Evolutionary conservation across 2,113 vertebrate species (phyloP), one percentile per base, ranked within the genome.

Genomic region (Corythornis madagascariensis): DNA sequence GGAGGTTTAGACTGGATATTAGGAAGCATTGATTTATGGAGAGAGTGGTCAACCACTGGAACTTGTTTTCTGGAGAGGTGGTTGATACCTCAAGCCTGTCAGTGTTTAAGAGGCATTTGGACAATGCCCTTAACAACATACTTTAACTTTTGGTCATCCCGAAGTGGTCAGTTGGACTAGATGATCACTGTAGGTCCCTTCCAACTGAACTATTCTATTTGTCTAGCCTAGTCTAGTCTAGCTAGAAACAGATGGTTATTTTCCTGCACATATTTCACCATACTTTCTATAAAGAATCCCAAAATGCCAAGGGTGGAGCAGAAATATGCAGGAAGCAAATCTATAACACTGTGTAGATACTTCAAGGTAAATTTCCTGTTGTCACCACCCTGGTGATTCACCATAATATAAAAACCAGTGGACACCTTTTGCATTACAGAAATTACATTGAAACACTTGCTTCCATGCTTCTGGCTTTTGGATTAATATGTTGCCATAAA

Each of bases 301-400:
- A 43, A 79, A 92, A 83, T 1, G 0, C 31, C 50, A 50, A 78
- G 81, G 42, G 74, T 56, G 74, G 65, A 86, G 72, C 71, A 71
- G 64, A 53, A 57, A 16, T 25, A 40, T 3, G 33, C 12, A 21
- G 52, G 66, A 89, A 94, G 43, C 13, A 66, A 64, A 84, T 55
- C 61, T 19, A 25, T 28, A 67, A 2, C 29, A 4, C 16, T 9
- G 4, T 53, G 76, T 13, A 52, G 47, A 66, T 82, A 31, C 2
- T 25, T 43, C 48, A 80, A 28, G 33, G 57, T 48, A 74, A 81
- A 87, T 75, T n/a, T 24, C 63, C 70, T 72, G 26, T 18, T 63
- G 52, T 48, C 85, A 82, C 88, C 92, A 84, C 81, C 74, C 74
- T 9, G 4, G 43, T 91, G 95, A 96, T 72, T 94, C 95, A 94